Conservation (phyloP, 2,888 invertebrate genomes). For the Macrosoma leucophasiata region DNA sequence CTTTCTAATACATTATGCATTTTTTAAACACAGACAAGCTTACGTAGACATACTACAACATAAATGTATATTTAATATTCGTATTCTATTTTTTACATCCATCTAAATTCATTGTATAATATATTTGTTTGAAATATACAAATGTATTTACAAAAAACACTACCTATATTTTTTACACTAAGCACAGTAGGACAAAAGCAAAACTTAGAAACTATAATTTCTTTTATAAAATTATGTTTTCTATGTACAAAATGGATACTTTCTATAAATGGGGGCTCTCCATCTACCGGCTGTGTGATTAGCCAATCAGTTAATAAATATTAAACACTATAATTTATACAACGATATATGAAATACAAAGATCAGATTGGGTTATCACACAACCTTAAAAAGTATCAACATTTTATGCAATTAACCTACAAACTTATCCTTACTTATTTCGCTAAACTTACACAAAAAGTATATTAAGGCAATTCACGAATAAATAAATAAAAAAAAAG, state of each 20-base stretch:
- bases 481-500: no score
- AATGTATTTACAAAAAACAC: constrained; percentile 25
- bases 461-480: constrained; percentile 7
- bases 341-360: constrained; percentile 16
- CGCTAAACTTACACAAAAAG: no score
- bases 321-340: constrained; percentile 6
- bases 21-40: constrained; percentile 21
- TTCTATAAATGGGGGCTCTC: constrained; percentile 68
- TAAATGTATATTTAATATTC: constrained; percentile 5
- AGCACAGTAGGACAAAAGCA: constrained; percentile 5
- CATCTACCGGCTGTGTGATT: constrained; percentile 47
- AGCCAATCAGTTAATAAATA: constrained; percentile 41
- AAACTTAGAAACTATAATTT: constrained; percentile 4
- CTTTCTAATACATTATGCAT: constrained; percentile 22
- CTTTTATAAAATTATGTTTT: constrained; percentile 16
- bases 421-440: not conserved
- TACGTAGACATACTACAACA: constrained; percentile 14
- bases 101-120: constrained; percentile 13
- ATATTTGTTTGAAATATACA: constrained; percentile 16
- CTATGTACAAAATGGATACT: constrained; percentile 35
- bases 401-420: constrained; percentile 1
- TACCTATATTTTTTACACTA: constrained; percentile 11
- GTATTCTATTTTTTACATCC: constrained; percentile 8
- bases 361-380: constrained; percentile 43
- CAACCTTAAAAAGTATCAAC: constrained; percentile 52